A percentile compares a stretch with the other conserved stretches of the same genome.
phyloP scores from a whole-genome alignment of 2,113 vertebrate species.

The Herpetotheres cachinnans region DNA sequence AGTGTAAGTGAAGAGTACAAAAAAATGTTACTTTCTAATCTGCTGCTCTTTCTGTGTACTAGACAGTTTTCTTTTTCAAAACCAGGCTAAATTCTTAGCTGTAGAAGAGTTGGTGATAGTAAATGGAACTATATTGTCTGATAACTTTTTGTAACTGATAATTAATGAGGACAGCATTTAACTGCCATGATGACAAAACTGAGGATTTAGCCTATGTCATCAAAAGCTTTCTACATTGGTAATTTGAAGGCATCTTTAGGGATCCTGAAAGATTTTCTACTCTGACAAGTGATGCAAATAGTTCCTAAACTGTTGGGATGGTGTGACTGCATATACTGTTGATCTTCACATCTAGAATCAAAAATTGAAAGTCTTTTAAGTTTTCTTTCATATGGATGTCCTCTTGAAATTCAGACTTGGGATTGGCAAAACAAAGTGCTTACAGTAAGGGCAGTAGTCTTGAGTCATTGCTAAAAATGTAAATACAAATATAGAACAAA shows the following conservation, averaged over 20 bases:
- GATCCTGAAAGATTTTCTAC: not conserved
- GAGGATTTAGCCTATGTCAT: not conserved
- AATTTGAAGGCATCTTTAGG: not conserved
- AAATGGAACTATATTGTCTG: not conserved
- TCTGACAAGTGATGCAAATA: not conserved
- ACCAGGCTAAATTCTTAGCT: not conserved
- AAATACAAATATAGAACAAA: not conserved
- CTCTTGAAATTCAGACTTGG: not conserved
- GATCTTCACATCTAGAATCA: not conserved
- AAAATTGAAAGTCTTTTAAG: not conserved
- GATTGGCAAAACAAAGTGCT: not conserved
- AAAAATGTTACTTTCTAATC: not conserved
- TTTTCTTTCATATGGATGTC: not conserved
- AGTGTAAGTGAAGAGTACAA: not conserved
- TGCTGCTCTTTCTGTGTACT: not conserved
- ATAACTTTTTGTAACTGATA: not conserved
- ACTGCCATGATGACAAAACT: not conserved
- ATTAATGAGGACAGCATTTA: not conserved
- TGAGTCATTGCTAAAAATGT: not conserved
- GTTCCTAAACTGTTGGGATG: not conserved
- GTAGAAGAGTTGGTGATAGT: not conserved
- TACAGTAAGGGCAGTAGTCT: not conserved
- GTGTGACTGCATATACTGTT: not conserved
- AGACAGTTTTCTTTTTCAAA: not conserved
- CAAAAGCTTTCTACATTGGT: not conserved